phyloP scores from a whole-genome alignment of 2,113 vertebrate genomes.

The Ptilorrhoa leucosticta region DNA sequence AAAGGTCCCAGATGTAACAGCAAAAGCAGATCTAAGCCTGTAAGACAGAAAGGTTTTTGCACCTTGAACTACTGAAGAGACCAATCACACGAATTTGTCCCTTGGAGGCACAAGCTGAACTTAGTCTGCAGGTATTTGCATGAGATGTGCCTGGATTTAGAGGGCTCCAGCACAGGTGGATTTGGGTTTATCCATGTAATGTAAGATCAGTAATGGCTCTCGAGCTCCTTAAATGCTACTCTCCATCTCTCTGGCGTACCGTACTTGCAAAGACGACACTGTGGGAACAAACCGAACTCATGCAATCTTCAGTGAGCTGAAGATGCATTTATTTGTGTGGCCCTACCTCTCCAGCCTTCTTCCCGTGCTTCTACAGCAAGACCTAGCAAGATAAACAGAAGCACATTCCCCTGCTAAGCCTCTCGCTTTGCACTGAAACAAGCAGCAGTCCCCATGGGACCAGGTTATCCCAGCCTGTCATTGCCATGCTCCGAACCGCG shows the following conservation, averaged over 20 bases:
- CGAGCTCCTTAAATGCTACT: background rate
- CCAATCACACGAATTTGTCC: background rate
- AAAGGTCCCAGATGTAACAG: background rate
- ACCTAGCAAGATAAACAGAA: background rate
- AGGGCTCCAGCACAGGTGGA: background rate
- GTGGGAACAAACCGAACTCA: background rate
- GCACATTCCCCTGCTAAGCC: background rate
- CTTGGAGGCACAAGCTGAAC: background rate
- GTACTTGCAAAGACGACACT: background rate
- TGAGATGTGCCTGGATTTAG: background rate
- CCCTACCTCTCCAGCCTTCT: background rate
- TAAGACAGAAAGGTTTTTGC: background rate
- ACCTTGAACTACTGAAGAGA: background rate
- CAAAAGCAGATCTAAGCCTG: background rate
- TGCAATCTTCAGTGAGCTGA: background rate
- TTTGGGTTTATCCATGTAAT: background rate
- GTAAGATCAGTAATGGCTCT: background rate
- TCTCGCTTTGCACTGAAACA: background rate
- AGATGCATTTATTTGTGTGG: background rate
- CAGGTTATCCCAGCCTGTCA: background rate
- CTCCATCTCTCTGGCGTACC: background rate
- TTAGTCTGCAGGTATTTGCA: background rate
- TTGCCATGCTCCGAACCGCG: rapidly evolving
- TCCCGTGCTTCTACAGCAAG: background rate
- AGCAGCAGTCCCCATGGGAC: background rate